Percentiles rank a stretch among this genome's conserved stretches.
Evolutionary conservation across 2,888 invertebrate genomes (phyloP).

Genomic region (Amphipyra berbera): DNA sequence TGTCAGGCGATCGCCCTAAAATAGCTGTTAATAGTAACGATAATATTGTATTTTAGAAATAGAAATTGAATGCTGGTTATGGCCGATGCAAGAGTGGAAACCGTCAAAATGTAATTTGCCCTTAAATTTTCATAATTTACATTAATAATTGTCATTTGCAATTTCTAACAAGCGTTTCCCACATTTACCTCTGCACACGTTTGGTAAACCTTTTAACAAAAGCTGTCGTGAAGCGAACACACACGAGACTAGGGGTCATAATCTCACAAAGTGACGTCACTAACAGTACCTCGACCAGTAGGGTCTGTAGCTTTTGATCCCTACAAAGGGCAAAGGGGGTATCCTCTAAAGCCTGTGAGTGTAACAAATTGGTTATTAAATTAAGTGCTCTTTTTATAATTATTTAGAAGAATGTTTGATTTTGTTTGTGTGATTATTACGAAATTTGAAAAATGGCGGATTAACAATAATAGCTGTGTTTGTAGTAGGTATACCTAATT

Average conservation of each 20-base stretch:
- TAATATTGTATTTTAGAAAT: slow-evolving; percentile 17
- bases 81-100: background rate
- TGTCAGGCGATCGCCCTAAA: slow-evolving; percentile 62
- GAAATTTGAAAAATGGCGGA: no score
- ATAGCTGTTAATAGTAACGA: slow-evolving; percentile 3
- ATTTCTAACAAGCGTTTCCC: slow-evolving; percentile 20
- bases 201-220: slow-evolving; percentile 46
- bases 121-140: background rate
- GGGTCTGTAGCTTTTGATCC: slow-evolving; percentile 66
- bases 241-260: slow-evolving; percentile 58
- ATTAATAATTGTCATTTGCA: slow-evolving; percentile 31
- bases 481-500: no score
- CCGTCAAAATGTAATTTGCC: no score
- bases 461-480: no score
- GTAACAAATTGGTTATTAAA: slow-evolving; percentile 52
- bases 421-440: background rate
- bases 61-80: background rate
- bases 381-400: slow-evolving; percentile 44
- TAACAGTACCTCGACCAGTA: slow-evolving; percentile 54
- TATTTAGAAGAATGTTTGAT: slow-evolving; percentile 7
- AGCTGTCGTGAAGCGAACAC: slow-evolving; percentile 46
- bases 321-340: slow-evolving; percentile 48
- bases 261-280: slow-evolving; percentile 80
- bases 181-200: slow-evolving; percentile 34
- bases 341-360: slow-evolving; percentile 41